These are phyloP conservation scores for Thermophis baileyi DNA, from an alignment of 2,113 vertebrate genomes.

Conservation along the genomic window DNA sequence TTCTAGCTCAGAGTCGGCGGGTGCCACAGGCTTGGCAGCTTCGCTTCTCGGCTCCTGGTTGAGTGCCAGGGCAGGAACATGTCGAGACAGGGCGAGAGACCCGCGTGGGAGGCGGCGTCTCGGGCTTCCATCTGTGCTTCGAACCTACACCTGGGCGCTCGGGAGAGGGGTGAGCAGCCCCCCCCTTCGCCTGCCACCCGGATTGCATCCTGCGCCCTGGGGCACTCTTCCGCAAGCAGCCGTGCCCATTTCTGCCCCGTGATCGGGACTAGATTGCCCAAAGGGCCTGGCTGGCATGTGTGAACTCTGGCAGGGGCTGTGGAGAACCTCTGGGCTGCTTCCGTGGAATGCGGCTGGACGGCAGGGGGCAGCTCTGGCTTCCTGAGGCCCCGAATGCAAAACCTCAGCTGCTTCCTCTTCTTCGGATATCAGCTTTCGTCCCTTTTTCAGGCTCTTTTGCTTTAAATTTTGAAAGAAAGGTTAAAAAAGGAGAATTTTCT, in stretches of 20 bases:
- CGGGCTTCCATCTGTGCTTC: not conserved
- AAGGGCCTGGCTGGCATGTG: not conserved
- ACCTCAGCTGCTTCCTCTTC: slow-evolving; percentile 71
- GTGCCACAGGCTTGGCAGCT: not conserved
- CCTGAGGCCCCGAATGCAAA: slow-evolving; percentile 49
- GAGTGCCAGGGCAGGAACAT: slow-evolving; percentile 42
- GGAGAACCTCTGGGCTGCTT: slow-evolving; percentile 72
- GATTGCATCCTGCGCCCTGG: not conserved
- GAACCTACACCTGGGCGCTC: not conserved
- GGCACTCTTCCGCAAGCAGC: not conserved
- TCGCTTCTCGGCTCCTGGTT: rapidly evolving
- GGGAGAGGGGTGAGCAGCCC: not conserved
- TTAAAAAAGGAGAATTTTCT: not conserved
- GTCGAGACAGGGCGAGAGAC: slow-evolving; percentile 49
- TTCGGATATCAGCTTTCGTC: slow-evolving; percentile 58
- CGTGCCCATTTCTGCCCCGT: not conserved
- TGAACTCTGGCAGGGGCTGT: slow-evolving; percentile 42
- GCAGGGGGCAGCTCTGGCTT: slow-evolving; percentile 56
- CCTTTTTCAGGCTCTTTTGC: slow-evolving; percentile 45
- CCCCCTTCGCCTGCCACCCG: not conserved
- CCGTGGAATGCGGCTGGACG: slow-evolving; percentile 66
- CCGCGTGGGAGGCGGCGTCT: slow-evolving; percentile 19
- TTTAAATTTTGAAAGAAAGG: not conserved
- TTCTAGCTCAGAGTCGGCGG: not conserved
- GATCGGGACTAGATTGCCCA: not conserved